These are phyloP conservation scores for Bergia puertoricense DNA, from an alignment of 92 coral and sea anemone species.

Conservation along the genomic window DNA sequence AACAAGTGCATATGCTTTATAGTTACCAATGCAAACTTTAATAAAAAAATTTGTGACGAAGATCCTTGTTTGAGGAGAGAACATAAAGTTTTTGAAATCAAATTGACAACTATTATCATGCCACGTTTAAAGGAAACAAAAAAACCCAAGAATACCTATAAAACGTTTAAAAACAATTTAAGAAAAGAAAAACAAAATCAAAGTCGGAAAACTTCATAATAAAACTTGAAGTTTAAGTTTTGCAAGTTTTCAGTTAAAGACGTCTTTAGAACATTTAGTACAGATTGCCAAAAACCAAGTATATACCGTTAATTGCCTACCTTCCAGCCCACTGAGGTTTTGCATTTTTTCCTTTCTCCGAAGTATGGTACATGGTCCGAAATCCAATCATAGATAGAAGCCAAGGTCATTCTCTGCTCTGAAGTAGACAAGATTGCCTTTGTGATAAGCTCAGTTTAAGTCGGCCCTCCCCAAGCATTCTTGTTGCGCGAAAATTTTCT, in stretches of 20 bases:
- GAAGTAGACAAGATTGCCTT: conserved; percentile 37
- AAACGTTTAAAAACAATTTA: neutral
- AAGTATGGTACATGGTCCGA: conserved; percentile 35
- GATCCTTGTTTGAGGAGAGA: no score
- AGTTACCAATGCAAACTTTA: neutral
- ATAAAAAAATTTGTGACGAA: neutral
- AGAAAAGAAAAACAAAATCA: neutral
- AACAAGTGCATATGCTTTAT: neutral
- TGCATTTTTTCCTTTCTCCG: conserved; percentile 36
- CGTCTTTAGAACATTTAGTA: neutral
- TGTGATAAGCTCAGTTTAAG: conserved; percentile 40
- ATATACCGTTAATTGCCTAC: neutral
- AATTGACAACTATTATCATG: neutral
- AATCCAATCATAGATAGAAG: conserved; percentile 42
- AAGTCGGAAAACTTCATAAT: neutral
- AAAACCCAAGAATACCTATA: neutral
- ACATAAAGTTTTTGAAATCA: neutral
- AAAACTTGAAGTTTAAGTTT: neutral
- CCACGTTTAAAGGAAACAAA: neutral
- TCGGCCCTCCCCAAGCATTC: conserved; percentile 44
- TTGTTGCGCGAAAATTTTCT: conserved; percentile 29
- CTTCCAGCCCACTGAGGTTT: conserved; percentile 40
- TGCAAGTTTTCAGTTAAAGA: neutral
- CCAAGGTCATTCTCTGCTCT: conserved; percentile 33
- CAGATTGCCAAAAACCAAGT: neutral